Base-by-base conservation (phyloP, 2,797 vertebrate species). In the Lepilemur septentrionalis region DNA sequence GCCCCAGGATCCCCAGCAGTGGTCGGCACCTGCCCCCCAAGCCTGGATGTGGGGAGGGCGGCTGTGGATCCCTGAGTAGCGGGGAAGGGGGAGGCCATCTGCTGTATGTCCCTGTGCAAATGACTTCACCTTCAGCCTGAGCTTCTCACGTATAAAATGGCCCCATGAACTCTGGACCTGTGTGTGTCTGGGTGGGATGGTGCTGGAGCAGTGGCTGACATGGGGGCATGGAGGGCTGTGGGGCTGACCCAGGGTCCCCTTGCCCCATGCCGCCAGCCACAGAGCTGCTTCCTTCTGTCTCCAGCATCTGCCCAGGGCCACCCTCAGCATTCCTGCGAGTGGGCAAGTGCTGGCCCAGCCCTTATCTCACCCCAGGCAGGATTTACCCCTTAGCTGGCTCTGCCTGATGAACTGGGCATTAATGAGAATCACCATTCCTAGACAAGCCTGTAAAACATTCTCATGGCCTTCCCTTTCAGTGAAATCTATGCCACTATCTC, bases 261-360 rank as follows among this genome's bases (percentile, higher is more conserved):
- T 28, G 4, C 25, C n/a, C 35, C 1, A 4, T 5, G 8, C 9
- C 18, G 18, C 38, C 63, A 48, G 8, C 57, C 59, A 32, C 0
- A 32, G 18, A 22, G 35, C 2, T 2, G 5, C 48, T 41, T 80
- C 25, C 5, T 30, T 63, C 50, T 9, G n/a, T 14, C 41, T 67
- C 87, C 4, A 15, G 65, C 8, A 2, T 80, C 50, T 1, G 2
- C 35, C 52, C n/a, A 0, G 2, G 18, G 32, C 55, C 2, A 0
- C 35, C 32, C 65, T 35, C 7, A 14, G 1, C n/a, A 55, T 43
- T 13, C 7, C 38, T 4, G 0, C 1, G 7, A 38, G 9, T 14
- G 48, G 52, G 2, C 18, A 41, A 73, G 12, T 9, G 35, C 28
- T 13, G 32, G 17, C 50, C n/a, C 7, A 0, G 6, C 69, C 59